Base-by-base conservation (phyloP, 2,888 invertebrate genomes). In the Pristionchus mayeri region DNA sequence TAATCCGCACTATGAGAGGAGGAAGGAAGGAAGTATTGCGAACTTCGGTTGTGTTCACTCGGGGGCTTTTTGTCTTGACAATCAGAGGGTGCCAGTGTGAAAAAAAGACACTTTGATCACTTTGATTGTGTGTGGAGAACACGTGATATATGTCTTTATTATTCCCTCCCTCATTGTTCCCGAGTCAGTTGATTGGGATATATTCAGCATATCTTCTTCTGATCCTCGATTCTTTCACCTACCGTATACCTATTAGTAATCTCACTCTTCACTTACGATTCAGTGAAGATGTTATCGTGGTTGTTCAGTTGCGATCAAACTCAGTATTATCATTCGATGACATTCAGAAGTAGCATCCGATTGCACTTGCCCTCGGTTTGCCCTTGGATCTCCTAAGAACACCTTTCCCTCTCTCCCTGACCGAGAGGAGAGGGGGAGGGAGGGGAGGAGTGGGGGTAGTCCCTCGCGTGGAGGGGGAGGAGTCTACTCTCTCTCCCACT, bases 361-460 rank as follows among this genome's bases (percentile, higher is more conserved):
- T n/a, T n/a, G n/a, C n/a, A 71, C 21, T 71, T 40, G 71, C 40
- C 21, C 71, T 71, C 13, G 16, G 40, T 24, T 24, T 71, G 71
- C 16, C 71, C 71, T 71, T 71, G 21, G 44, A 71, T 44, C 40
- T 30, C 1, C n/a, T 71, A 21, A 40, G 71, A 71, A 71, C 71
- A 71, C 37, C 71, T 67, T 30, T 63, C 63, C 13, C 27, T 21
- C 34, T 16, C 27, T 63, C 27, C 34, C 63, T 63, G 18, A 27
- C 34, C 34, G 63, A 50, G 67, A 71, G 48, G 83, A 50, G 40
- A 37, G 34, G 83, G 63, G 50, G 27, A n/a, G 50, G 57, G 13
- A 75, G 67, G 75, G 48, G 84, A 75, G 75, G 30, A 44, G 85
- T 16, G 37, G 76, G 76, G 76, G 48, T 18, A 50, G n/a, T 30